phyloP scores from a whole-genome alignment of 2,113 vertebrate species.

The Xyliphius kryptos region DNA sequence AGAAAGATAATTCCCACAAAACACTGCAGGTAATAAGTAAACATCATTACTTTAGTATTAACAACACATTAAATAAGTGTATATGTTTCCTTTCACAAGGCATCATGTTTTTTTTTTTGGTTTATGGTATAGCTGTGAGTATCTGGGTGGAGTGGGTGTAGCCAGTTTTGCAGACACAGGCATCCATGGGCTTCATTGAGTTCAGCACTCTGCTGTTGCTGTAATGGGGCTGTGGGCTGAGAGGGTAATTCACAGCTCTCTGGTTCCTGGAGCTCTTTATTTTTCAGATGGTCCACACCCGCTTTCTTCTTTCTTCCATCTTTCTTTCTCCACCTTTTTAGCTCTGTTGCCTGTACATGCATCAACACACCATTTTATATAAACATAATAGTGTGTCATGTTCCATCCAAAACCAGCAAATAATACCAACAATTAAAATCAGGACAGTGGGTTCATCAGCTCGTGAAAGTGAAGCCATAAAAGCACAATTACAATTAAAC shows the following conservation, averaged over 20 bases:
- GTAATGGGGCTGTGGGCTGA: fast-evolving
- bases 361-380: neutral
- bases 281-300: conserved; percentile 14
- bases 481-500: no score
- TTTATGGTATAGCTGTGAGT: neutral
- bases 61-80: neutral
- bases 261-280: conserved; percentile 11
- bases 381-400: no score
- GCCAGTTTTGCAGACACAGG: neutral
- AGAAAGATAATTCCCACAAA: no score
- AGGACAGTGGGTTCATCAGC: no score
- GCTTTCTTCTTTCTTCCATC: conserved; percentile 33
- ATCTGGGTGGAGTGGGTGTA: neutral
- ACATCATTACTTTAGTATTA: neutral
- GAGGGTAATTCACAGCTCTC: conserved; percentile 17
- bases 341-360: conserved; percentile 8
- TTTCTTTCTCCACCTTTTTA: conserved; percentile 3
- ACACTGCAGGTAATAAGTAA: no score
- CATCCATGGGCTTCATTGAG: conserved; percentile 7
- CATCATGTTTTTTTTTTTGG: no score
- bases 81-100: no score
- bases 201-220: conserved; percentile 12
- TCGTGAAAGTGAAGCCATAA: no score
- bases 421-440: no score
- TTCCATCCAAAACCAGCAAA: no score